Conservation (phyloP, 2,113 vertebrate genomes). For the Hippocampus barbouri region DNA sequence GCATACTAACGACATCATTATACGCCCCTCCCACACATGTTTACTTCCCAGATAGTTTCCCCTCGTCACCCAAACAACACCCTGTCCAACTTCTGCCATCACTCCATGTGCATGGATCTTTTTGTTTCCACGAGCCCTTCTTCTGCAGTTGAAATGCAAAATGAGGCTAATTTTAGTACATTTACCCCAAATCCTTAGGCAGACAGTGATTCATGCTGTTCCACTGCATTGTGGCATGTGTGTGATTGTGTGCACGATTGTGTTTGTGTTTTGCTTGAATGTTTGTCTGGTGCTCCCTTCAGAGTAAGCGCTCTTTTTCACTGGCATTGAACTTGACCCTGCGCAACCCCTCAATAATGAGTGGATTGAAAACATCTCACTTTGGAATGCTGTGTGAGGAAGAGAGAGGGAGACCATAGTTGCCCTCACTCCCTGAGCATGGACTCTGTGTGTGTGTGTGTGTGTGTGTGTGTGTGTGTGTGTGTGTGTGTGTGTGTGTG, state of each 20-base stretch:
- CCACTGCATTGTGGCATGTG: constrained; percentile 21
- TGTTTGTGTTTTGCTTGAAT: constrained; percentile 62
- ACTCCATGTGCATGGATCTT: constrained; percentile 24
- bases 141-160: constrained; percentile 81
- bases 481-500: constrained; percentile 50
- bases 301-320: constrained; percentile 84
- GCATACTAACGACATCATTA: constrained; percentile 96
- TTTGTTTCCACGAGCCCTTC: constrained; percentile 19
- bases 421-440: constrained; percentile 55
- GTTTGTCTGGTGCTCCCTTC: constrained; percentile 74
- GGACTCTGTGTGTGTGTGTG: constrained; percentile 69
- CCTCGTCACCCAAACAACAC: constrained; percentile 4
- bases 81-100: constrained; percentile 22
- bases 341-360: constrained; percentile 93
- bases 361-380: constrained; percentile 99
- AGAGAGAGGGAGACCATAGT: constrained; percentile 83
- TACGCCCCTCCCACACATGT: constrained; percentile 42
- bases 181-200: constrained; percentile 79
- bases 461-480: constrained; percentile 73
- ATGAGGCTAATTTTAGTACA: constrained; percentile 87
- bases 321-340: constrained; percentile 98
- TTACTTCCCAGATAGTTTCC: constrained; percentile 31
- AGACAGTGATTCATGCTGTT: constrained; percentile 77
- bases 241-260: not conserved
- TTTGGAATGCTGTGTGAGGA: constrained; percentile 91